Percentiles rank a stretch among this genome's conserved stretches.
phyloP scores from a whole-genome alignment of 2,113 vertebrate genomes.

The Plestiodon gilberti region DNA sequence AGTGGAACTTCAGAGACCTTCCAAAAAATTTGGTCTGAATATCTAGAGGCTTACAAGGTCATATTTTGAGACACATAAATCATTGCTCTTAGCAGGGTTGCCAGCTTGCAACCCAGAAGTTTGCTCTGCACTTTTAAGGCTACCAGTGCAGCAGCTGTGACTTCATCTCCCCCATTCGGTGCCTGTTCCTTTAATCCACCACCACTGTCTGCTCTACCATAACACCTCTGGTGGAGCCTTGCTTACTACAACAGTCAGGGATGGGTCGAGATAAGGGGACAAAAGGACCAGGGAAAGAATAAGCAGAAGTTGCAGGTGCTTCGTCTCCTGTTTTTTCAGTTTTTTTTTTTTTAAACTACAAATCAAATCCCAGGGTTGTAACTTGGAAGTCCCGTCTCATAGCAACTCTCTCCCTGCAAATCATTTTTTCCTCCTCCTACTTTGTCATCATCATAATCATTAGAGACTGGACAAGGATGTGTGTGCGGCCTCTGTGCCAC shows the following conservation, averaged over 20 bases:
- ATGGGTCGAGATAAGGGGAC: too few species aligned
- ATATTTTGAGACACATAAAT: background rate
- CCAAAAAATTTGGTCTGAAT: background rate
- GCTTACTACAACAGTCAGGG: background rate
- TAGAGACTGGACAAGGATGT: background rate
- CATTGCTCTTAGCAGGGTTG: background rate
- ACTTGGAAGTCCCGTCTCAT: background rate
- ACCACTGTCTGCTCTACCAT: background rate
- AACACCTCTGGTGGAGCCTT: background rate
- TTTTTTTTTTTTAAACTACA: background rate
- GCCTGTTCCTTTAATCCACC: background rate
- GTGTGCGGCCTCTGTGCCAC: background rate
- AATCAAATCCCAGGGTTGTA: background rate
- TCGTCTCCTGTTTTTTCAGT: background rate
- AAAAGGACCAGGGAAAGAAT: background rate
- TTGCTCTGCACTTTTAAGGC: background rate
- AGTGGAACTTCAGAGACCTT: background rate
- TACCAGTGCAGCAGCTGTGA: background rate
- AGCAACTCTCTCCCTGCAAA: background rate
- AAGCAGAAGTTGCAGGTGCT: background rate
- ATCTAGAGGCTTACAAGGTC: background rate
- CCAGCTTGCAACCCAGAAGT: background rate
- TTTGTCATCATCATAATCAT: background rate
- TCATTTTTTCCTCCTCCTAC: background rate
- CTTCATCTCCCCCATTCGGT: background rate